phyloP scores from a whole-genome alignment of 1,140 invertebrate genomes.

The Drosophila trapezifrons region DNA sequence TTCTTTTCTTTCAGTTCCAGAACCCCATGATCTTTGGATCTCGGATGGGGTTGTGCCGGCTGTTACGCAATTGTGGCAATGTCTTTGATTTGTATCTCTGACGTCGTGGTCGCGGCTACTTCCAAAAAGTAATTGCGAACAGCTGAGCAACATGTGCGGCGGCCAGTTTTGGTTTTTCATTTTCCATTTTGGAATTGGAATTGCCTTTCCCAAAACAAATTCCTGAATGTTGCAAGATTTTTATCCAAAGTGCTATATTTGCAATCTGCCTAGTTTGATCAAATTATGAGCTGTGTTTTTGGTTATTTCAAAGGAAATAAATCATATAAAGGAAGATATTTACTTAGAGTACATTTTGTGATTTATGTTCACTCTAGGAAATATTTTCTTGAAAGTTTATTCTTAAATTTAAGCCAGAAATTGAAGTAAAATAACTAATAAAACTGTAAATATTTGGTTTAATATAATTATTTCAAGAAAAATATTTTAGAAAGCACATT shows the following conservation, averaged over 20 bases:
- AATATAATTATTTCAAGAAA: too few species aligned
- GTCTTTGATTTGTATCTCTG: constrained; percentile 67
- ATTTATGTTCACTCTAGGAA: not conserved
- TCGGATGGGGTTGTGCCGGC: not conserved
- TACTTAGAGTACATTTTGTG: not conserved
- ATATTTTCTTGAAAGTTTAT: not conserved
- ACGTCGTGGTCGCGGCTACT: constrained; percentile 30
- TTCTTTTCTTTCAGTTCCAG: constrained; percentile 6
- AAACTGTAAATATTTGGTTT: too few species aligned
- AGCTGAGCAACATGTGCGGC: constrained; percentile 74
- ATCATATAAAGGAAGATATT: not conserved
- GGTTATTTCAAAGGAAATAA: not conserved
- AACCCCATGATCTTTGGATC: constrained; percentile 22
- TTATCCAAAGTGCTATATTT: constrained; percentile 24
- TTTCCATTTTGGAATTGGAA: constrained; percentile 28
- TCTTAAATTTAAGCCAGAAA: too few species aligned
- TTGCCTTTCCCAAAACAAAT: constrained; percentile 36
- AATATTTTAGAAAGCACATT: not conserved
- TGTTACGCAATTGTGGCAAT: constrained; percentile 69
- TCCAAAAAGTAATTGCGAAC: constrained; percentile 70
- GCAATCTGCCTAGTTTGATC: constrained; percentile 16
- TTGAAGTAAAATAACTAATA: too few species aligned
- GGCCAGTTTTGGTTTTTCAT: constrained; percentile 42
- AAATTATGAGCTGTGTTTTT: not conserved
- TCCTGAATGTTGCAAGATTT: constrained; percentile 33